Conservation (phyloP, 2,888 invertebrate species). For the Habrosyne pyritoides region DNA sequence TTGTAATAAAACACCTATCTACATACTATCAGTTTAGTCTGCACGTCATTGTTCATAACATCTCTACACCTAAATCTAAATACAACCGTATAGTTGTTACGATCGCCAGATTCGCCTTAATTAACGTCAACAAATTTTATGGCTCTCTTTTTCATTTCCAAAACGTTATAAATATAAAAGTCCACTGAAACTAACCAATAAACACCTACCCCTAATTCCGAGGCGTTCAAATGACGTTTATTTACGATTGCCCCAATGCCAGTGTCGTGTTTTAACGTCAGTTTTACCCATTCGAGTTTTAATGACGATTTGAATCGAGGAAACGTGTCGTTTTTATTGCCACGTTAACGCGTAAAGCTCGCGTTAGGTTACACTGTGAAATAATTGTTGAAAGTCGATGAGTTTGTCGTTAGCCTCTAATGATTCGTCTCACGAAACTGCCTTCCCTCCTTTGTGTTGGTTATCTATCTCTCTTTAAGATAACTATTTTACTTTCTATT, state of each 20-base stretch:
- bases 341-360: slow-evolving; percentile 17
- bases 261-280: slow-evolving; percentile 29
- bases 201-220: slow-evolving; percentile 9
- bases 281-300: slow-evolving; percentile 40
- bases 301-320: slow-evolving; percentile 32
- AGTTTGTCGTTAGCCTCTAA: background rate
- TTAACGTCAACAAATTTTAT: background rate
- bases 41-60: too few species aligned
- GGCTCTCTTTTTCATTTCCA: background rate
- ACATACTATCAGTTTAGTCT: too few species aligned
- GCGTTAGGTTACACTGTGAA: slow-evolving; percentile 13
- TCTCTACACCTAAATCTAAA: background rate
- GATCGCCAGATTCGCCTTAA: background rate
- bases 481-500: background rate
- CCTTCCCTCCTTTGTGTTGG: background rate
- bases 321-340: slow-evolving; percentile 29
- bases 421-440: background rate
- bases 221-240: slow-evolving; percentile 29
- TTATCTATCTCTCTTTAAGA: background rate
- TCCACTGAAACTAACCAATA: slow-evolving; percentile 7
- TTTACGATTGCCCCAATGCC: slow-evolving; percentile 30
- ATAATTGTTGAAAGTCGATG: slow-evolving; percentile 2
- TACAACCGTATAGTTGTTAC: background rate
- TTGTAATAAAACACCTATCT: too few species aligned
- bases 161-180: slow-evolving; percentile 10